phyloP scores from a whole-genome alignment of 1,140 invertebrate species.

The Ladona fulva region DNA sequence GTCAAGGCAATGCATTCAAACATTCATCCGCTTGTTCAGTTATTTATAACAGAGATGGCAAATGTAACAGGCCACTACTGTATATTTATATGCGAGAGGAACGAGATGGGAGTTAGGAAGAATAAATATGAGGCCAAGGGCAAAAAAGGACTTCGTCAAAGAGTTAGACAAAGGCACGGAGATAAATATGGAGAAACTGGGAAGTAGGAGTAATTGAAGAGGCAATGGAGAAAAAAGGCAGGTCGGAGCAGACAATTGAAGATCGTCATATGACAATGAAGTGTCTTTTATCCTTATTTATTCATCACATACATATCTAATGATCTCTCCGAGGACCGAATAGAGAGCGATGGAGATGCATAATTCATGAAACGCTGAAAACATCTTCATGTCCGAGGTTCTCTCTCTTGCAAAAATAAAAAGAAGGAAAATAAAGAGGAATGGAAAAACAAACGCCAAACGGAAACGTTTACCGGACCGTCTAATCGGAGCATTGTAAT shows the following conservation, averaged over 20 bases:
- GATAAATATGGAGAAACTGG: neutral
- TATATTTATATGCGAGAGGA: neutral
- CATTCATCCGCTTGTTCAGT: no score
- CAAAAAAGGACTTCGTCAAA: neutral
- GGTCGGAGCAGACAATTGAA: neutral
- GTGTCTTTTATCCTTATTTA: neutral
- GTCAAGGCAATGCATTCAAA: no score
- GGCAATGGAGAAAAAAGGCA: neutral
- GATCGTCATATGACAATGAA: constrained; percentile 1
- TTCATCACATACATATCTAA: constrained; percentile 2
- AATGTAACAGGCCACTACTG: no score
- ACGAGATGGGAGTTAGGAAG: neutral
- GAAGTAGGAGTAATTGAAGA: neutral
- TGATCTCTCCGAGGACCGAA: neutral
- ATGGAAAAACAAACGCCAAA: neutral
- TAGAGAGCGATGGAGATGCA: neutral
- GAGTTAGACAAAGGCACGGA: neutral
- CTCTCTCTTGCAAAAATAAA: neutral
- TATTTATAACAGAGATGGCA: no score
- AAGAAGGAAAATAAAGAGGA: no score
- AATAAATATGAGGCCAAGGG: neutral
- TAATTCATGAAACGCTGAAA: neutral
- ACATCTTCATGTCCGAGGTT: neutral
- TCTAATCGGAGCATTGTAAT: neutral
- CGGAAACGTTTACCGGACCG: neutral